Evolutionary conservation across 2,113 vertebrate species (phyloP), one percentile per base, ranked within the genome.

Genomic region (Benitochromis conjunctus): DNA sequence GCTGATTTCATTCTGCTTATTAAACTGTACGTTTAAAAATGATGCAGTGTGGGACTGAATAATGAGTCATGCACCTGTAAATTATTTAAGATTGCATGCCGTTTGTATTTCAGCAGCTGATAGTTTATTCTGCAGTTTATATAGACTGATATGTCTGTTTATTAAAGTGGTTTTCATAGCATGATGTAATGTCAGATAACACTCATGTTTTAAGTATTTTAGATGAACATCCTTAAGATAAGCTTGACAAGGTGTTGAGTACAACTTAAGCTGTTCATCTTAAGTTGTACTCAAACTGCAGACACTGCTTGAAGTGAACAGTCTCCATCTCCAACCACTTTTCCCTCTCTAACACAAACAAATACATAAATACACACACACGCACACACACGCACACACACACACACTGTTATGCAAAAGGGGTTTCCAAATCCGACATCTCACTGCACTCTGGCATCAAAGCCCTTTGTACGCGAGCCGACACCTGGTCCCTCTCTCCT

Each of bases 401-500:
- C 29, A 81, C n/a, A 83, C 16, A 83, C 76, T 51, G 85, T 86
- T 77, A 86, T 88, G 82, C 92, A 92, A 66, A 92, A 92, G 86
- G 74, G 90, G 81, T 86, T 85, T 79, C 81, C 66, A 92, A 90
- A 92, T 89, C 86, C 24, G 60, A 92, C 91, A 87, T 89, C 88
- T 90, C 88, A 80, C 81, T 89, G 83, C 90, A 90, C 90, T 90
- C 88, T 92, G 86, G 89, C 92, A 93, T 93, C 92, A 94, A 94
- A 92, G 93, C 90, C 43, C 82, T 91, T 86, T 90, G 89, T 89
- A 90, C 11, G 13, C 91, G 91, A 94, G 92, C 55, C 24, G 88
- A 93, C 93, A 96, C 93, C 95, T 95, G 96, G 90, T 94, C 93
- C 91, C 92, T 84, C 53, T 91, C 84, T 87, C 74, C n/a, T 62